Conservation (phyloP, 2,113 vertebrate species). For the Blennius ocellaris region DNA sequence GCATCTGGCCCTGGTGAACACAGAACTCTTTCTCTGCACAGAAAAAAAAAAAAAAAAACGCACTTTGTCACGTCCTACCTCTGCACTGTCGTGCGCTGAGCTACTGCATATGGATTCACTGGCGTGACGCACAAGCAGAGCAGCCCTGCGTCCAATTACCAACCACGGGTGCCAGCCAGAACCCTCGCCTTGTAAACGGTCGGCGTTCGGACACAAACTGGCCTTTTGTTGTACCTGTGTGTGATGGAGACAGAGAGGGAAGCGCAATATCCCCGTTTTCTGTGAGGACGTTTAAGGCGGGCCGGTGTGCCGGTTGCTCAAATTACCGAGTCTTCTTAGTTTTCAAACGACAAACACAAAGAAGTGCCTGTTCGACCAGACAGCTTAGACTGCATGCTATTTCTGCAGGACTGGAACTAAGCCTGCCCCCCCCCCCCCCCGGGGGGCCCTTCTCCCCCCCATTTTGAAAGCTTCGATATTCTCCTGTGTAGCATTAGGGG, state of each 20-base stretch:
- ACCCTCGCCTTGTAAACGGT: constrained; percentile 24
- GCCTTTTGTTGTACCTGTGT: constrained; percentile 57
- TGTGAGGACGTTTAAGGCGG: constrained; percentile 24
- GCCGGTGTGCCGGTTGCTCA: constrained; percentile 39
- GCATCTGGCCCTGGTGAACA: constrained; percentile 68
- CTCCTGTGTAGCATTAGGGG: constrained; percentile 17
- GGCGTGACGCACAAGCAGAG: constrained; percentile 45
- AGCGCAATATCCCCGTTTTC: constrained; percentile 6
- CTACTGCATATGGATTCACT: constrained; percentile 57
- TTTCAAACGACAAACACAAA: constrained; percentile 64
- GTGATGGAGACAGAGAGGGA: constrained; percentile 22
- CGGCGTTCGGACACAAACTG: constrained; percentile 7
- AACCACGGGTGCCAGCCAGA: constrained; percentile 2
- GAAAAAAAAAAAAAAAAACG: constrained; percentile 67
- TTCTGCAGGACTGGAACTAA: constrained; percentile 46
- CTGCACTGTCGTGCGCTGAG: constrained; percentile 57
- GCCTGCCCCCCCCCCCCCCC: constrained; percentile 30
- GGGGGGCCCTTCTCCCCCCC: constrained; percentile 26
- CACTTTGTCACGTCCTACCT: constrained; percentile 74
- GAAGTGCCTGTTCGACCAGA: constrained; percentile 55
- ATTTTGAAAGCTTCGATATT: constrained; percentile 25
- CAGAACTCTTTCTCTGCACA: constrained; percentile 70
- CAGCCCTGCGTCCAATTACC: constrained; percentile 31
- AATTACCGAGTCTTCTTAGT: constrained; percentile 45
- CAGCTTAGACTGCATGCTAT: constrained; percentile 36